Base-by-base conservation (phyloP, 2,888 invertebrate species). In the Mythimna vitellina region DNA sequence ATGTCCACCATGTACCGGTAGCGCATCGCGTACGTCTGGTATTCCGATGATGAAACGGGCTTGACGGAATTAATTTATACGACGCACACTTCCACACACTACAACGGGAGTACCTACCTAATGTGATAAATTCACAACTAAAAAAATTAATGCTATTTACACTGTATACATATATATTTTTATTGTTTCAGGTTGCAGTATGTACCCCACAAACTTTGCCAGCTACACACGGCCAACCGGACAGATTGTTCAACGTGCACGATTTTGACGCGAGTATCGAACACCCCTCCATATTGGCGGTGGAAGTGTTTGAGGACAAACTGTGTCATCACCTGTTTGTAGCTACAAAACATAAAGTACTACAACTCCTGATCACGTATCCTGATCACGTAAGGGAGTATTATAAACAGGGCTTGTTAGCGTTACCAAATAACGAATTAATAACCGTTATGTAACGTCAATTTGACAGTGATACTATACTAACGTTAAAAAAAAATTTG, bases 271-370 rank as follows among this genome's bases (percentile, higher is more conserved):
- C 68, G 66, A 60, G 68, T 1, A 61, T 79, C 2, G 73, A 69
- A 1, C 60, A 78, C 9, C 69, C 74, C 0, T 25, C 53, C 3
- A 70, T 89, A 6, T 3, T 78, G 17, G 70, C 67, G 2, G 63
- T 88, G 0, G 82, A 86, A 6, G 82, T 88, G 0, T 82, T 60
- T 57, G 89, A 89, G 53, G 81, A 79, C 3, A 63, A 64, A 8
- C 60, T 78, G 7, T 54, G 67, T 0, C 86, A 86, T 17, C 70
- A 80, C 51, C 46, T 88, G 29, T 65, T 84, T 20, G 66, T 87
- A 32, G 70, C 80, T 20, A 85, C 84, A 1, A 7, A 8, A 7
- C 53, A 71, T 10, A 63, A 70, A 49, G 60, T 88, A 7, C 65
- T 80, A 14, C 84, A 87, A 32, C 35, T 88, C 5, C 17, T 73